A percentile compares a stretch with the other conserved stretches of the same genome.
Evolutionary conservation across 2,888 invertebrate genomes (phyloP).

Genomic region (Lobophora halterata): DNA sequence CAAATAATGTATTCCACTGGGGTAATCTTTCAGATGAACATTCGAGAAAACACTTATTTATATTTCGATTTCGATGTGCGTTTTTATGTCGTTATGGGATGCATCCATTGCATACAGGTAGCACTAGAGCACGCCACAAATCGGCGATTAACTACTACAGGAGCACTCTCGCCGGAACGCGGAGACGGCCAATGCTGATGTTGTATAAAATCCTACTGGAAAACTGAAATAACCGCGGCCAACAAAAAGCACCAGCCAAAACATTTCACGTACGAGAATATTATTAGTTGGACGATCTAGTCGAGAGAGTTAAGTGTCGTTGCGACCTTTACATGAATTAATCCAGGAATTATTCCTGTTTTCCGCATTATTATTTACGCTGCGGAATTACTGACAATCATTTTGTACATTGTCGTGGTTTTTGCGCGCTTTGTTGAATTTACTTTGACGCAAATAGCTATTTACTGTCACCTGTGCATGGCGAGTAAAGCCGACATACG

Average conservation of each 20-base stretch:
- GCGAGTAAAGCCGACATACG: slow-evolving; percentile 41
- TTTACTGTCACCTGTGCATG: slow-evolving; percentile 46
- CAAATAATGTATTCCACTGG: too few relatives aligned
- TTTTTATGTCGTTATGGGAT: slow-evolving; percentile 38
- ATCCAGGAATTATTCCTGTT: slow-evolving; percentile 51
- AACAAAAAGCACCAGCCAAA: slow-evolving; percentile 81
- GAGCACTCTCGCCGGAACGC: slow-evolving; percentile 51
- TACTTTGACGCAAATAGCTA: slow-evolving; percentile 50
- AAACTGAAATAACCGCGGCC: slow-evolving; percentile 80
- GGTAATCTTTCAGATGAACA: slow-evolving; percentile 38
- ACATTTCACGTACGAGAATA: slow-evolving; percentile 79
- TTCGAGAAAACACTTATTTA: slow-evolving; percentile 31
- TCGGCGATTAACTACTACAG: slow-evolving; percentile 30
- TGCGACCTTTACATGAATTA: slow-evolving; percentile 61
- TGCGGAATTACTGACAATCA: slow-evolving; percentile 31
- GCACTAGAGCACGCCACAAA: slow-evolving; percentile 34
- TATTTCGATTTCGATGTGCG: slow-evolving; percentile 41
- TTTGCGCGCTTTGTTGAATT: slow-evolving; percentile 39
- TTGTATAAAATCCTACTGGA: slow-evolving; percentile 80
- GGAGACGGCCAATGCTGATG: slow-evolving; percentile 72
- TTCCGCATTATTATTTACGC: slow-evolving; percentile 47
- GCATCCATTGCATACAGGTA: slow-evolving; percentile 41
- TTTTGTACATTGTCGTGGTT: slow-evolving; percentile 34
- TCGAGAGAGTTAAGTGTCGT: slow-evolving; percentile 75
- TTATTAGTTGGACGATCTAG: slow-evolving; percentile 81